Evolutionary conservation across 2,113 vertebrate species (phyloP), one percentile per base, ranked within the genome.

Genomic region (Steatornis caripensis): DNA sequence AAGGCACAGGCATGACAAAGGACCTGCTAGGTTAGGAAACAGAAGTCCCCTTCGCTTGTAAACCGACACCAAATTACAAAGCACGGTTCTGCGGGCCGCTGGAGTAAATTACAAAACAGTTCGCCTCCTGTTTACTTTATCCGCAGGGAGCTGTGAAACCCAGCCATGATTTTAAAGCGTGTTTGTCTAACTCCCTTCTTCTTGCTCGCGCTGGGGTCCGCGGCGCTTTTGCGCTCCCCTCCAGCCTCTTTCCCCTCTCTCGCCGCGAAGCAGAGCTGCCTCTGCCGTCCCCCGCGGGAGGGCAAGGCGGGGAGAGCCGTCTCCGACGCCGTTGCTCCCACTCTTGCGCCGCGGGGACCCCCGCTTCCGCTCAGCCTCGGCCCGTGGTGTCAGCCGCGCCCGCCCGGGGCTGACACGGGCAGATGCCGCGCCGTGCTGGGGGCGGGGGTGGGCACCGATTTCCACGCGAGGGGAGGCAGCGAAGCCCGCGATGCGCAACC

Each of bases 1-100:
- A 97, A 98, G 96, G 95, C 90, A 39, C 86, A 82, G 71, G 85
- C 75, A 48, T 89, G 95, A 97, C 91, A 87, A 78, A 64, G 82
- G 95, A 97, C 86, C 84, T 93, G 89, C 93, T 95, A 92, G 92
- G 83, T 95, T 87, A 95, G 95, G 94, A 97, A 97, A 95, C 95
- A 92, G 92, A 96, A 95, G 94, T 92, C 78, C 91, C 81, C 70
- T 93, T 76, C 78, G 79, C 91, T 92, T 96, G 98, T 97, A 98
- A 98, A 93, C 77, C 32, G 96, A 98, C 96, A 97, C 97, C 96
- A 87, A 98, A 97, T 96, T 95, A 97, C 96, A 83, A 97, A 96
- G 90, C 61, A 65, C 92, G 87, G 65, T 89, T 88, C 82, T 39
- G 96, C 36, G 91, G 95, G 89, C 94, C 85, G 87, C 84, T 87